Conservation (phyloP, 2,113 vertebrate species). For the Poeciliopsis prolifica region DNA sequence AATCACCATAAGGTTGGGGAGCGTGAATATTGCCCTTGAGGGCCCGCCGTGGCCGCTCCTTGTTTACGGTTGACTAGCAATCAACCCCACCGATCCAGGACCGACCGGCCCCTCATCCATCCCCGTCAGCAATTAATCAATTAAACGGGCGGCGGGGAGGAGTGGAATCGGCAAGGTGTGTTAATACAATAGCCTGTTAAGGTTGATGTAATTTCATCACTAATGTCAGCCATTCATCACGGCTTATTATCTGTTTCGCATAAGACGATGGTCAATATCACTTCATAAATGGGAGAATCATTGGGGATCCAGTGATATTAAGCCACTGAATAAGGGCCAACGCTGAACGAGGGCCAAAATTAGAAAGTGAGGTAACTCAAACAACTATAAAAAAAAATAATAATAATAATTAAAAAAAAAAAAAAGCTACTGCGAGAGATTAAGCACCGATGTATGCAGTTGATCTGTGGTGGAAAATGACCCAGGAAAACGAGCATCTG, state of each 20-base stretch:
- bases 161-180: constrained; percentile 69
- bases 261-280: constrained; percentile 75
- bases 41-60: constrained; percentile 65
- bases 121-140: constrained; percentile 78
- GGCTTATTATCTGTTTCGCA: constrained; percentile 70
- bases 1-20: constrained; percentile 77
- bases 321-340: constrained; percentile 49
- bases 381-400: not conserved
- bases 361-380: constrained; percentile 29
- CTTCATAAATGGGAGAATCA: constrained; percentile 70
- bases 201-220: constrained; percentile 78
- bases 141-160: constrained; percentile 69
- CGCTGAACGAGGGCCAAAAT: constrained; percentile 21
- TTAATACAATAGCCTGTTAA: constrained; percentile 75
- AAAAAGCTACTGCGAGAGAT: constrained; percentile 1
- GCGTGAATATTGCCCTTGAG: constrained; percentile 77
- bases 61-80: constrained; percentile 78
- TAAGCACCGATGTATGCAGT: constrained; percentile 4
- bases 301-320: constrained; percentile 54
- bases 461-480: constrained; percentile 2
- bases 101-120: constrained; percentile 73
- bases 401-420: too few relatives aligned
- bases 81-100: constrained; percentile 72
- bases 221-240: constrained; percentile 76
- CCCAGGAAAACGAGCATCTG: not conserved